Evolutionary conservation across 2,888 invertebrate species (phyloP).

Genomic region (Eudemis profundana): DNA sequence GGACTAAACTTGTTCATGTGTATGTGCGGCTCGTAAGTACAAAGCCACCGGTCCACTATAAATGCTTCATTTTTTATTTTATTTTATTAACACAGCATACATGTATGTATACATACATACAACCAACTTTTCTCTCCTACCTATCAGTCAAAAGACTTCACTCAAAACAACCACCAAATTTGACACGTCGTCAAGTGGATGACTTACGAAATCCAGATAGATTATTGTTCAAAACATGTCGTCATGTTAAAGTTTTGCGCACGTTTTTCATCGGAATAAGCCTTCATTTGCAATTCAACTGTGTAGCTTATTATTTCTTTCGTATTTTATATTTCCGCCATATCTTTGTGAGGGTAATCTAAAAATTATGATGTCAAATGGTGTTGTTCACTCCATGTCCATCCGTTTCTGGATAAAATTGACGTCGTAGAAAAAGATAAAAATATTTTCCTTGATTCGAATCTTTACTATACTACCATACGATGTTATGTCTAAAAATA

Average conservation of each 20-base stretch:
- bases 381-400: constrained; percentile 27
- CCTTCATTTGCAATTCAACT: constrained; percentile 32
- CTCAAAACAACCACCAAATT: too few relatives aligned
- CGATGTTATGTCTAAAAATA: neutral
- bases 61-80: too few relatives aligned
- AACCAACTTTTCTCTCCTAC: too few relatives aligned
- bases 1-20: too few relatives aligned
- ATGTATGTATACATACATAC: too few relatives aligned
- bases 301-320: constrained; percentile 1
- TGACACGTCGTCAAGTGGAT: too few relatives aligned
- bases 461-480: neutral
- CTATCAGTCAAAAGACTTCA: too few relatives aligned
- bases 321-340: constrained; percentile 5
- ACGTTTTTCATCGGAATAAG: constrained; percentile 8
- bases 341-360: constrained; percentile 30
- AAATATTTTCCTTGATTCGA: neutral
- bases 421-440: constrained; percentile 9
- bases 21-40: too few relatives aligned
- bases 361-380: constrained; percentile 34
- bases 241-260: neutral
- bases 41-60: too few relatives aligned
- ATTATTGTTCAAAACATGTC: too few relatives aligned
- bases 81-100: too few relatives aligned
- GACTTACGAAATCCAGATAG: too few relatives aligned
- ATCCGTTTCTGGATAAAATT: constrained; percentile 26